phyloP scores from a whole-genome alignment of 2,113 vertebrate species.

The Tylochromis polylepis region DNA sequence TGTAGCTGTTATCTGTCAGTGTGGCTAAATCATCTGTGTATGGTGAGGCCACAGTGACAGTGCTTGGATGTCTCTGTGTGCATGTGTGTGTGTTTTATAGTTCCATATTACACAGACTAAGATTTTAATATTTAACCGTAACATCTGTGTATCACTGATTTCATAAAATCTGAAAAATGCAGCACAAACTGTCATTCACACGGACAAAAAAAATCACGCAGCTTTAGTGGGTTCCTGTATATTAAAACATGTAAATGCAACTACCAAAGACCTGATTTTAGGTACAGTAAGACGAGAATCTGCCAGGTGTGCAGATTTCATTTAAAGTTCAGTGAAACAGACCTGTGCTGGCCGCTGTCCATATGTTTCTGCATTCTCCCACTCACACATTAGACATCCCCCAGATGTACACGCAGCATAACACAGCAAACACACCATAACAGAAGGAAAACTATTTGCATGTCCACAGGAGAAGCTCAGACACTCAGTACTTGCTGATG shows the following conservation, averaged over 20 bases:
- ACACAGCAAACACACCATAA: background rate
- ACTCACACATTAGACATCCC: background rate
- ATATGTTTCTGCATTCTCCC: constrained; percentile 39
- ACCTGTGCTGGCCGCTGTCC: constrained; percentile 7
- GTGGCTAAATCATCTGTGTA: background rate
- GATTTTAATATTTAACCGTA: background rate
- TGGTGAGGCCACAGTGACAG: background rate
- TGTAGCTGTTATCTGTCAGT: background rate
- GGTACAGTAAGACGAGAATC: background rate
- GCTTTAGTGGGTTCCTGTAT: background rate
- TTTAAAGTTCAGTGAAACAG: constrained; percentile 47
- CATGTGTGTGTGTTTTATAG: background rate
- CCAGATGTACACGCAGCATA: constrained; percentile 21
- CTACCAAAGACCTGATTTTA: background rate
- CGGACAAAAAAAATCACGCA: background rate
- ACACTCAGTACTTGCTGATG: background rate
- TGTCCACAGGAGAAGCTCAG: background rate
- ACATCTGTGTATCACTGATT: background rate
- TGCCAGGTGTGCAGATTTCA: constrained; percentile 41
- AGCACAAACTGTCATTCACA: background rate
- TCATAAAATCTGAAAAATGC: background rate
- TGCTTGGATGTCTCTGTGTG: background rate
- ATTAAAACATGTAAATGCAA: background rate
- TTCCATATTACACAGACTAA: background rate
- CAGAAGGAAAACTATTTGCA: background rate